phyloP scores from a whole-genome alignment of 2,113 vertebrate genomes.

The Amblyornis subalaris region DNA sequence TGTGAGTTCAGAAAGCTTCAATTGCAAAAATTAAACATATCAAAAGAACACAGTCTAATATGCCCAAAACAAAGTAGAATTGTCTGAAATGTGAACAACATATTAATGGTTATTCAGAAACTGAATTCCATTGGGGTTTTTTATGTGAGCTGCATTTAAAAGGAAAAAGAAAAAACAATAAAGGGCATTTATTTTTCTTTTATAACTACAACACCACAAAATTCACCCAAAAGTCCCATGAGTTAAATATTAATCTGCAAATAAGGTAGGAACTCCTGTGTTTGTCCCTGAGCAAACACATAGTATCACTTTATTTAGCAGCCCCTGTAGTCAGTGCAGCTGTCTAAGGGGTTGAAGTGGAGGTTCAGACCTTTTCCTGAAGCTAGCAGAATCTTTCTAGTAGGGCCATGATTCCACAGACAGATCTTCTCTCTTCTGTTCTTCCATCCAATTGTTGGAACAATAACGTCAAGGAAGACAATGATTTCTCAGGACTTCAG shows the following conservation, averaged over 20 bases:
- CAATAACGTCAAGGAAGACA: neutral
- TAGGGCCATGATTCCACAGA: neutral
- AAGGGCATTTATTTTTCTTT: neutral
- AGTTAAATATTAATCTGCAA: neutral
- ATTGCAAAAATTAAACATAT: constrained; percentile 30
- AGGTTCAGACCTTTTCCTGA: neutral
- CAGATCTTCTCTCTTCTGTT: neutral
- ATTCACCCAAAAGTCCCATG: neutral
- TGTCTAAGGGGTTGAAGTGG: neutral
- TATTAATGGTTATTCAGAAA: constrained; percentile 24
- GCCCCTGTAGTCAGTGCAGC: neutral
- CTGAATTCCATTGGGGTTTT: neutral
- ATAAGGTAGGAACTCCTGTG: neutral
- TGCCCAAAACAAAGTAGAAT: neutral
- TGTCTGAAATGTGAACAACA: neutral
- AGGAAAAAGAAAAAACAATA: neutral
- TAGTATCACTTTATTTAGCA: neutral
- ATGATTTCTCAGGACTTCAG: neutral
- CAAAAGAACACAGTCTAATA: neutral
- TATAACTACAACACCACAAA: neutral
- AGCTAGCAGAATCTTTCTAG: neutral
- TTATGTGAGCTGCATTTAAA: neutral
- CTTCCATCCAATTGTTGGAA: neutral
- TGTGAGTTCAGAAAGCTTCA: constrained; percentile 36
- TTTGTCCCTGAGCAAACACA: neutral